Evolutionary conservation across 2,113 vertebrate genomes (phyloP).

Genomic region (Nothocercus julius): DNA sequence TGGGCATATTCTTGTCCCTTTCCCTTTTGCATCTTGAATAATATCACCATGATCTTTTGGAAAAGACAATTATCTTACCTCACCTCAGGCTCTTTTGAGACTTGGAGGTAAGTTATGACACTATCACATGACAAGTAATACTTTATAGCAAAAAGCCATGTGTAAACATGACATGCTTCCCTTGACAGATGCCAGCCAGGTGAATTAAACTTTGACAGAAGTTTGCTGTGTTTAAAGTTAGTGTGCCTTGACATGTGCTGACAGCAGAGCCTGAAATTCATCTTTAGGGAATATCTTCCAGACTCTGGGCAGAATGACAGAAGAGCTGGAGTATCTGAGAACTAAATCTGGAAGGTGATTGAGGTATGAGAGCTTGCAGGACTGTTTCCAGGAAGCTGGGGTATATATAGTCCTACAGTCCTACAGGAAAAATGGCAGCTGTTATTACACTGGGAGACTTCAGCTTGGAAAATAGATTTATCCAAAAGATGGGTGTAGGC

Average conservation of each 20-base stretch:
- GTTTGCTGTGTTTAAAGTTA: not conserved
- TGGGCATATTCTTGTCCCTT: not conserved
- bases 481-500: not conserved
- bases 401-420: not conserved
- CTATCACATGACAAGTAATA: not conserved
- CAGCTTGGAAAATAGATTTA: not conserved
- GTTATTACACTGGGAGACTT: not conserved
- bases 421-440: not conserved
- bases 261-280: not conserved
- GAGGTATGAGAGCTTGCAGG: not conserved
- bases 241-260: not conserved
- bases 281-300: not conserved
- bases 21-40: not conserved
- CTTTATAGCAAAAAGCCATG: not conserved
- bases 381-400: not conserved
- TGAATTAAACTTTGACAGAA: not conserved
- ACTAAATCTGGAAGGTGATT: not conserved
- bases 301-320: not conserved
- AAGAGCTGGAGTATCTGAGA: not conserved
- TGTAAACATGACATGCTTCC: not conserved
- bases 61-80: not conserved
- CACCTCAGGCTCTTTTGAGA: not conserved
- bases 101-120: not conserved
- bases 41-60: not conserved
- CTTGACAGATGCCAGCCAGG: not conserved